phyloP scores from a whole-genome alignment of 2,888 invertebrate species.

The Drosophila mulleri region DNA sequence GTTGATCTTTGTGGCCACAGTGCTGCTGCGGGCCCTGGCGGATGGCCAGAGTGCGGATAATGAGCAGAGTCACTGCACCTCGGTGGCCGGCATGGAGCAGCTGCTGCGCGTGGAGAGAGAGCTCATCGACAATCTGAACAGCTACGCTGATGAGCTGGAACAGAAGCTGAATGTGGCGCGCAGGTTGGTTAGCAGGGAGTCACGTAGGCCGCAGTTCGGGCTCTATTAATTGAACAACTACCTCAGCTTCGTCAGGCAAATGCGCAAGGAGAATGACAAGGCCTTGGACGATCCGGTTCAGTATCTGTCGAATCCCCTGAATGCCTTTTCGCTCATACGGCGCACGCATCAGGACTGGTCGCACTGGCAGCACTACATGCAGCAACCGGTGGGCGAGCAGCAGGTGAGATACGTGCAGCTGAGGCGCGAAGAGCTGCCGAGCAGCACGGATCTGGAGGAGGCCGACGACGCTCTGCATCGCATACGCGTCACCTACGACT shows the following conservation, averaged over 20 bases:
- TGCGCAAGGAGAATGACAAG: slow-evolving; percentile 64
- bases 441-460: slow-evolving; percentile 95
- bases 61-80: slow-evolving; percentile 75
- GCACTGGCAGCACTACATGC: slow-evolving; percentile 73
- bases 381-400: slow-evolving; percentile 57
- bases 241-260: slow-evolving; percentile 57
- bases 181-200: slow-evolving; percentile 37
- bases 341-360: slow-evolving; percentile 81
- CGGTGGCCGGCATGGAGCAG: slow-evolving; percentile 79
- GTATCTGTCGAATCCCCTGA: slow-evolving; percentile 80
- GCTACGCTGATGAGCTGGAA: slow-evolving; percentile 70
- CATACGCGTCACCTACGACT: slow-evolving; percentile 95
- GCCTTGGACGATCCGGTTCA: slow-evolving; percentile 53
- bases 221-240: background rate
- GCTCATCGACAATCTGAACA: slow-evolving; percentile 72
- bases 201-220: background rate
- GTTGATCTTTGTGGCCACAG: background rate
- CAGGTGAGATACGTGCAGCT: slow-evolving; percentile 52
- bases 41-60: slow-evolving; percentile 25
- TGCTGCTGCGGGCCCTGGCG: slow-evolving; percentile 1
- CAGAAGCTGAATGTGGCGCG: slow-evolving; percentile 67
- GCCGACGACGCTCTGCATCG: slow-evolving; percentile 96
- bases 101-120: slow-evolving; percentile 66
- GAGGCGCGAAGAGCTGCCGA: slow-evolving; percentile 86
- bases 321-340: slow-evolving; percentile 75